Evolutionary conservation across 2,113 vertebrate species (phyloP).

Genomic region (Aix galericulata): DNA sequence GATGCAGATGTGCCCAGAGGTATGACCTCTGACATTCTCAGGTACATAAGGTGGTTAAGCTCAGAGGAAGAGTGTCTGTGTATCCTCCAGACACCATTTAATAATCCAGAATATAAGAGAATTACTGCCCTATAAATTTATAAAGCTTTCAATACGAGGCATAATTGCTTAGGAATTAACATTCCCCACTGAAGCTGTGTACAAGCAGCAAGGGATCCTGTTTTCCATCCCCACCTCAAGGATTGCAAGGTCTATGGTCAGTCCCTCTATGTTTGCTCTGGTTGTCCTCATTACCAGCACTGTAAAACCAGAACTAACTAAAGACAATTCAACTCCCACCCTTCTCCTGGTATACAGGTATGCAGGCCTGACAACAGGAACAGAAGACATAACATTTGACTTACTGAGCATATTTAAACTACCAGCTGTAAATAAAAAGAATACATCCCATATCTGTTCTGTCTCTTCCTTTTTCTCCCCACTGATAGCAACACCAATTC

Average conservation of each 20-base stretch:
- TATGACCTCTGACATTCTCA: not conserved
- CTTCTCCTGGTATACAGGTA: not conserved
- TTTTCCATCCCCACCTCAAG: not conserved
- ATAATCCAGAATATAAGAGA: not conserved
- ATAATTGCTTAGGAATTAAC: not conserved
- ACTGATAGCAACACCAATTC: not conserved
- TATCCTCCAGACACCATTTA: not conserved
- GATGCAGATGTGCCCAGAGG: not conserved
- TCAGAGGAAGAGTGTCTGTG: not conserved
- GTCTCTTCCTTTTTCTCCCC: not conserved
- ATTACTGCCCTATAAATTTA: not conserved
- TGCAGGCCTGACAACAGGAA: not conserved
- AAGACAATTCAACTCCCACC: not conserved
- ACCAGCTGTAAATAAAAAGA: not conserved
- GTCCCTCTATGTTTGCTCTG: not conserved
- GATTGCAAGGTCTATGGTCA: not conserved
- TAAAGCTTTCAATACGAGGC: not conserved
- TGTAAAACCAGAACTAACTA: not conserved
- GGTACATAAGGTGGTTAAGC: not conserved
- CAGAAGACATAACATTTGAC: not conserved
- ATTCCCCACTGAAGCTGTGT: rapidly evolving
- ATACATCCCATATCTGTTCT: not conserved
- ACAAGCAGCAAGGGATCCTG: not conserved
- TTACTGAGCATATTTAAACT: not conserved
- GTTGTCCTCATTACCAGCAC: not conserved